Base-by-base conservation (phyloP, 2,888 invertebrate species). In the Arrhopalites spinosus region DNA sequence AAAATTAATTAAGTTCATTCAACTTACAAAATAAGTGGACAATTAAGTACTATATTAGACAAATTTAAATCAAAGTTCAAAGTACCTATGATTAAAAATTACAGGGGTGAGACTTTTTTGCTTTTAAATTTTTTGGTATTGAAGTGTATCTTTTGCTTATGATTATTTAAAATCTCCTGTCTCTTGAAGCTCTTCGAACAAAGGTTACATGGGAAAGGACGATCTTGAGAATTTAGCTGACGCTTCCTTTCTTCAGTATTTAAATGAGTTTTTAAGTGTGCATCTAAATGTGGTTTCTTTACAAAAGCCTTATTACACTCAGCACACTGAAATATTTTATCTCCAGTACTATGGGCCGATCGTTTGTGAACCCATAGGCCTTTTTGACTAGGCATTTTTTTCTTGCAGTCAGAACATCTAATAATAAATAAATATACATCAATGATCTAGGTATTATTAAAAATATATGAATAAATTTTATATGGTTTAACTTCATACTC, bases 321-420 rank as follows among this genome's bases (percentile, higher is more conserved):
- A 25, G 1, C 25, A 56, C 79, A 79, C 11, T 59, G 53, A 53
- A 75, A 76, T 20, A 73, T 73, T 50, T 73, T 75, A 47, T 76
- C 73, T 20, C 70, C 72, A 0, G 63, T 25, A 20, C 56, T 29
- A 73, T 81, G 81, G 11, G 76, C 72, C 23, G 78, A 78, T 27
- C 76, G 75, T 56, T 77, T 80, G 56, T 81, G 81, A 56, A 74
- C 74, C 79, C 78, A 78, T 17, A 81, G 53, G 13, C 77, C 76
- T 71, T 77, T 80, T 8, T 73, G 47, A 73, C 81, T 81, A 15
- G 81, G 81, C 50, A 81, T 64, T 29, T 73, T 75, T 43, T 78
- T 80, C 15, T 64, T 69, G 56, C 81, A 81, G n/a, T 77, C 63
- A 3, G 71, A 63, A 61, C 81, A 81, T 23, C 81, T 81, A 43